Conservation (phyloP, 1,140 invertebrate species). For the Nixonia krombeini region DNA sequence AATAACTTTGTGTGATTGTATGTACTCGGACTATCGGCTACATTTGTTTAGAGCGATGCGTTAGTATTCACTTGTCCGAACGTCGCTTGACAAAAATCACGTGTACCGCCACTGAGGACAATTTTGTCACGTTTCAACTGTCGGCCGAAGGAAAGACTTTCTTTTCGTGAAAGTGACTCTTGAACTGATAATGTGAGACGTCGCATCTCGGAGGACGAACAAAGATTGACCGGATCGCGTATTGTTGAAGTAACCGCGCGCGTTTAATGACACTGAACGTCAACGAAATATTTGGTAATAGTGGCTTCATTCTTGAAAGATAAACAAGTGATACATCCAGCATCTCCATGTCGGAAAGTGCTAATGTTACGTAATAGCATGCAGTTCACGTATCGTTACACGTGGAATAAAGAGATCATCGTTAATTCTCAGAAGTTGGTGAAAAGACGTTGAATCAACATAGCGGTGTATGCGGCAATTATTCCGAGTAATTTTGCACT, state of each 20-base stretch:
- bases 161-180: no score
- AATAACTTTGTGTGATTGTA: constrained; percentile 46
- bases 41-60: constrained; percentile 19
- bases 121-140: no score
- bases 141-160: no score
- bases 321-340: constrained; percentile 46
- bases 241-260: background rate
- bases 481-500: constrained; percentile 17
- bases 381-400: constrained; percentile 87
- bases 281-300: constrained; percentile 55
- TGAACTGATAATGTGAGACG: background rate
- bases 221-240: background rate
- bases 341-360: constrained; percentile 70
- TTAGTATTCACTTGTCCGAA: constrained; percentile 14
- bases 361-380: constrained; percentile 72
- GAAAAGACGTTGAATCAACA: constrained; percentile 80
- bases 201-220: background rate
- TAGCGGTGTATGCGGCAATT: constrained; percentile 18
- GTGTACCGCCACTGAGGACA: no score
- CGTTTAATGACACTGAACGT: constrained; percentile 1
- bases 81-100: no score
- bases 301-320: constrained; percentile 58
- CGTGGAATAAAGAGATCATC: constrained; percentile 91
- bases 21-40: constrained; percentile 17
- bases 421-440: constrained; percentile 91